Percentiles rank a stretch among this genome's conserved stretches.
These are phyloP conservation scores for Lasiurus cinereus DNA, from an alignment of 2,113 vertebrate species.

Conservation along the genomic window DNA sequence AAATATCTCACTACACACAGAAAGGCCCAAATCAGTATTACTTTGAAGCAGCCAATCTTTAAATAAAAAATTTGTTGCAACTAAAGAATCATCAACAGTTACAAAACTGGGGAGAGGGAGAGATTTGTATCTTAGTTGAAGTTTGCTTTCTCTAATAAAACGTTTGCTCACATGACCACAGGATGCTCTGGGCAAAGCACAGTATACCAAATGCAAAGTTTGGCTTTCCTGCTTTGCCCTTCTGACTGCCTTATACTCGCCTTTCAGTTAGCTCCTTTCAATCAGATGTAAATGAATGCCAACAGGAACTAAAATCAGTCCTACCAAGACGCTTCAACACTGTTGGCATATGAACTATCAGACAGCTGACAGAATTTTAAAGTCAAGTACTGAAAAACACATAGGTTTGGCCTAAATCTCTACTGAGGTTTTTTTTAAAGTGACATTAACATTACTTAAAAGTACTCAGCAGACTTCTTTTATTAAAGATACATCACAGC, in stretches of 20 bases:
- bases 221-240: background rate
- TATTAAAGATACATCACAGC: background rate
- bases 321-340: conserved; percentile 45
- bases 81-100: background rate
- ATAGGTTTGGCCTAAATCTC: background rate
- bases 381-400: conserved; percentile 54
- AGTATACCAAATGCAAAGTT: background rate
- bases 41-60: conserved; percentile 34
- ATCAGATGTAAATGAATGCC: conserved; percentile 25
- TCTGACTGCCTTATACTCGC: background rate
- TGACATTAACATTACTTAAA: conserved; percentile 44
- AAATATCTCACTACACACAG: conserved; percentile 19
- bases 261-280: conserved; percentile 38
- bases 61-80: conserved; percentile 51
- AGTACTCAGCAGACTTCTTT: conserved; percentile 40
- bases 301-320: conserved; percentile 39
- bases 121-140: background rate
- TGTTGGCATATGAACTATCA: background rate
- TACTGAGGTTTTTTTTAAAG: background rate
- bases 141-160: conserved; percentile 43
- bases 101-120: background rate
- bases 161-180: background rate
- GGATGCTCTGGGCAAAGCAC: background rate
- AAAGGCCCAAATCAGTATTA: background rate
- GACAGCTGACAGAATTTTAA: conserved; percentile 57